These are phyloP conservation scores for Zeugodacus cucurbitae DNA, from an alignment of 1,140 invertebrate genomes.

Conservation along the genomic window DNA sequence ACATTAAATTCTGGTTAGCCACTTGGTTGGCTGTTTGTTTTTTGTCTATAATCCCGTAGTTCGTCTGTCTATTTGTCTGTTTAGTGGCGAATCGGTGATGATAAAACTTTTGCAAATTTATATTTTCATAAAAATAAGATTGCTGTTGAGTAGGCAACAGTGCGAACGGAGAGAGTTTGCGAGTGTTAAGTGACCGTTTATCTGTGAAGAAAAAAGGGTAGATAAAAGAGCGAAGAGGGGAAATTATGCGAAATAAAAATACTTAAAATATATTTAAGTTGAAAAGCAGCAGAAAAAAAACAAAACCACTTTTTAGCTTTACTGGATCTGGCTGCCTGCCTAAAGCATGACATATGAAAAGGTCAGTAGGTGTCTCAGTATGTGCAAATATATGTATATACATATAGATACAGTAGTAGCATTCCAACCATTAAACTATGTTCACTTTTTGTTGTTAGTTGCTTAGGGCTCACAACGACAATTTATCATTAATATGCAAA, in stretches of 20 bases:
- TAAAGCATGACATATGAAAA: too few relatives aligned
- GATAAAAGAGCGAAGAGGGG: neutral
- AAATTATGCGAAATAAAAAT: neutral
- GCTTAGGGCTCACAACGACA: neutral
- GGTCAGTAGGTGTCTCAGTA: too few relatives aligned
- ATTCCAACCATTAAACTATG: neutral
- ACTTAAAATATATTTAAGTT: neutral
- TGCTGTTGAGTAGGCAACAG: neutral
- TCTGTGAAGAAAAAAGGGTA: neutral
- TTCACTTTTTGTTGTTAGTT: neutral
- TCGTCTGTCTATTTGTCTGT: neutral
- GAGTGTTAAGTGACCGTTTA: neutral
- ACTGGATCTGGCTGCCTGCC: too few relatives aligned
- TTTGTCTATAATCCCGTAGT: neutral
- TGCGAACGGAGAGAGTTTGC: too few relatives aligned
- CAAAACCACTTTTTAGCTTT: neutral
- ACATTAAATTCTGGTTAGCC: neutral
- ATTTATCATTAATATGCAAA: neutral
- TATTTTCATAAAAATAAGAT: slow-evolving; percentile 38
- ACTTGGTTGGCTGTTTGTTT: neutral
- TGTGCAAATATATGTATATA: too few relatives aligned
- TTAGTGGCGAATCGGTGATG: neutral
- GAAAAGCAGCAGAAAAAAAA: neutral
- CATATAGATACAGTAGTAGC: too few relatives aligned
- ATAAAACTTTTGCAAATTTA: slow-evolving; percentile 2